Percentiles rank a stretch among this genome's conserved stretches.
Conservation (phyloP, 2,797 vertebrate genomes). For the Allobates femoralis region DNA sequence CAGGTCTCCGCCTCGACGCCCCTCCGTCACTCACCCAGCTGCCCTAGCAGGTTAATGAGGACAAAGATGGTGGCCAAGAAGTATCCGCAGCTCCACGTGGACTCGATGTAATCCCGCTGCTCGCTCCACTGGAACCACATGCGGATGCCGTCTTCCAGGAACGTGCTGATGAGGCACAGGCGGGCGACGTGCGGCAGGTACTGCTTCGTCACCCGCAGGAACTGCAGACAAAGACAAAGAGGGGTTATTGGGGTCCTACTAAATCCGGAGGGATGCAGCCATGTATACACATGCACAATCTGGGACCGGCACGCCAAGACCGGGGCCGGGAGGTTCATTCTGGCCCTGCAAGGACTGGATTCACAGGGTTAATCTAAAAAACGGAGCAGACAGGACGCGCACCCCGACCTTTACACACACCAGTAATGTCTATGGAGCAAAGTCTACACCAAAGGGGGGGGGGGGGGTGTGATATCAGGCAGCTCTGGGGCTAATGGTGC, state of each 20-base stretch:
- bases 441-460: too few species aligned
- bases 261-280: too few species aligned
- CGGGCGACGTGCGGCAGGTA: slow-evolving; percentile 94
- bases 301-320: background rate
- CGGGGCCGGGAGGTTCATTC: background rate
- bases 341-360: too few species aligned
- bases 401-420: background rate
- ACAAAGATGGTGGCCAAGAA: slow-evolving; percentile 93
- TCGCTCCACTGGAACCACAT: slow-evolving; percentile 99
- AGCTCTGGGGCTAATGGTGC: too few species aligned
- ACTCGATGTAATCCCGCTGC: slow-evolving; percentile 96
- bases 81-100: slow-evolving; percentile 94
- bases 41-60: slow-evolving; percentile 92
- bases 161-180: slow-evolving; percentile 96
- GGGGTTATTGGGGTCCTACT: background rate
- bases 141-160: slow-evolving; percentile 96
- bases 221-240: slow-evolving; percentile 73
- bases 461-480: too few species aligned
- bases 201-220: slow-evolving; percentile 94
- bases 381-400: background rate
- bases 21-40: slow-evolving; percentile 85
- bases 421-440: too few species aligned
- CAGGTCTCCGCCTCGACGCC: too few species aligned
- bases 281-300: too few species aligned
- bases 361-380: background rate